Evolutionary conservation across 2,888 invertebrate species (phyloP).

Genomic region (Netelia inedita): DNA sequence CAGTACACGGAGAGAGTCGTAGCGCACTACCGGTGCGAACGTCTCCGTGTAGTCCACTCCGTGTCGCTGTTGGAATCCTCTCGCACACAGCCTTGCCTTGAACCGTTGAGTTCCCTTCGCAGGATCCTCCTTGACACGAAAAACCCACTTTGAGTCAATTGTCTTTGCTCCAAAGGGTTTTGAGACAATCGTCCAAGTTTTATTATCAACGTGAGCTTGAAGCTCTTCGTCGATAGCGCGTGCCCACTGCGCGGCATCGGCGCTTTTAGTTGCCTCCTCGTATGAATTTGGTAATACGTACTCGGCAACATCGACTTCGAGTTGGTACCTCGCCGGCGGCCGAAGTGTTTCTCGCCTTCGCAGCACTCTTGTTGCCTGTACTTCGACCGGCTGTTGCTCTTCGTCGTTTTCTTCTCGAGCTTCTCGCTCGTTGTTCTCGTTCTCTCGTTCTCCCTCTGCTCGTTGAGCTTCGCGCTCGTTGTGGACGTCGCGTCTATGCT

Average conservation of each 20-base stretch:
- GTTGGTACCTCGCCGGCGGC: conserved; percentile 25
- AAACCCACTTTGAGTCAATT: conserved; percentile 60
- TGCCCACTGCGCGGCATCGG: conserved; percentile 48
- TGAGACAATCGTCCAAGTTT: conserved; percentile 47
- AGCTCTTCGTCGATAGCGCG: conserved; percentile 59
- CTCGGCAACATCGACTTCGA: conserved; percentile 29
- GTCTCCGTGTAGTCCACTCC: conserved; percentile 59
- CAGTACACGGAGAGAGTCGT: conserved; percentile 47
- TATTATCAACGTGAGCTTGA: conserved; percentile 55
- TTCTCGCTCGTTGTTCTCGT: neutral
- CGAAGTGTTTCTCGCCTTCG: conserved; percentile 36
- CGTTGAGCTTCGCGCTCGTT: conserved; percentile 32
- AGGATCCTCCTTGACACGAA: conserved; percentile 17
- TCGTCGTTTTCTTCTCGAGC: neutral
- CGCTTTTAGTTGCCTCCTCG: conserved; percentile 40
- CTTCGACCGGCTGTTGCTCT: neutral
- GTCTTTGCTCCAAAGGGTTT: conserved; percentile 29
- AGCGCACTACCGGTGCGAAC: conserved; percentile 64
- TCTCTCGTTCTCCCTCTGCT: neutral
- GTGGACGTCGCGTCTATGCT: conserved; percentile 16
- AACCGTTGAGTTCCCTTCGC: conserved; percentile 4
- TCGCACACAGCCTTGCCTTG: conserved; percentile 59
- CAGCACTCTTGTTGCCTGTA: conserved; percentile 19
- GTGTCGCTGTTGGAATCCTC: conserved; percentile 52
- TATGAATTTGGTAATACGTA: conserved; percentile 29